Conservation (phyloP, 2,888 invertebrate species). For the Amorpha juglandis region DNA sequence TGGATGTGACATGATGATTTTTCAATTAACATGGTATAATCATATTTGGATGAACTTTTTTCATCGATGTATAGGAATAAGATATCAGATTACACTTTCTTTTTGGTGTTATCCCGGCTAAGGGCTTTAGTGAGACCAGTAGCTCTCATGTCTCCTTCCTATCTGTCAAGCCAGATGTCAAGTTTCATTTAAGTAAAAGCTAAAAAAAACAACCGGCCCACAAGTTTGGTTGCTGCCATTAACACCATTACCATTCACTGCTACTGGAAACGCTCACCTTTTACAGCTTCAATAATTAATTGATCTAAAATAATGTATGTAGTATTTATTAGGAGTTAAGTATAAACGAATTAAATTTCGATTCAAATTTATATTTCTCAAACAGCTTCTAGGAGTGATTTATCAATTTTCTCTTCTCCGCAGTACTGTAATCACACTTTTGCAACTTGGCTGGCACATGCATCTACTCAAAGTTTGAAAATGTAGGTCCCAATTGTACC, state of each 20-base stretch:
- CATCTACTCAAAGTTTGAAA: background rate
- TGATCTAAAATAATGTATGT: background rate
- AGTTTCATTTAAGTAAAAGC: too few species aligned
- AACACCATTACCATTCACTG: too few species aligned
- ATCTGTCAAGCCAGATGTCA: too few species aligned
- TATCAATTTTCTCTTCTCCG: too few species aligned
- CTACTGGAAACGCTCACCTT: background rate
- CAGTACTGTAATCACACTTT: background rate
- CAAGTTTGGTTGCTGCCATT: too few species aligned
- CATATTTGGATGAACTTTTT: too few species aligned
- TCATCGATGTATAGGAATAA: background rate
- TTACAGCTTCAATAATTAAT: background rate
- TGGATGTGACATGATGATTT: background rate
- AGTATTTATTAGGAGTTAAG: background rate
- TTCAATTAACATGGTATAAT: background rate
- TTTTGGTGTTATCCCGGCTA: too few species aligned
- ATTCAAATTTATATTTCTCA: background rate
- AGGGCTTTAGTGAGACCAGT: too few species aligned
- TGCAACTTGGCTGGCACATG: constrained; percentile 7
- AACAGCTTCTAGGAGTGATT: too few species aligned
- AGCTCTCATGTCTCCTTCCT: too few species aligned
- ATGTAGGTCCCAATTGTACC: constrained; percentile 6
- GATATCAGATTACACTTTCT: too few species aligned
- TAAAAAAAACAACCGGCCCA: too few species aligned
- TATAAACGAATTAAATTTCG: background rate